Evolutionary conservation across 2,888 invertebrate genomes (phyloP).

Genomic region (Dryomyza anilis): DNA sequence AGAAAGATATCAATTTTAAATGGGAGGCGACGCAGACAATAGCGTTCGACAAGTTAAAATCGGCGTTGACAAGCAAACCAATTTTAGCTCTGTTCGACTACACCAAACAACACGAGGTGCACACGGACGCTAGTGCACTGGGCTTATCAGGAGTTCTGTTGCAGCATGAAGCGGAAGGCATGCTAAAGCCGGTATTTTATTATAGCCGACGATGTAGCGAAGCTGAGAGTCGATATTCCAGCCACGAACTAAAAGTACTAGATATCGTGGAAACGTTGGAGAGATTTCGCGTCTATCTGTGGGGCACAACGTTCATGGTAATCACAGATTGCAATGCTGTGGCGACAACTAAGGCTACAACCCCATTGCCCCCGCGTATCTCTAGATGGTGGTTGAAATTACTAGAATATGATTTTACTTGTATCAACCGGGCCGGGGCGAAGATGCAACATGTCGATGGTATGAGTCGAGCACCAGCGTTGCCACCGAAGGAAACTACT

Average conservation of each 20-base stretch:
- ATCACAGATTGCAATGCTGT: slow-evolving; percentile 26
- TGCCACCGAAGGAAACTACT: too few species aligned
- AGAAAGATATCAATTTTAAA: slow-evolving; percentile 25
- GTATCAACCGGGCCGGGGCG: slow-evolving; percentile 16
- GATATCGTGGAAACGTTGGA: slow-evolving; percentile 44
- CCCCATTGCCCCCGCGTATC: slow-evolving; percentile 17
- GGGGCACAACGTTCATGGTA: slow-evolving; percentile 26
- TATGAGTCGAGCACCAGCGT: too few species aligned
- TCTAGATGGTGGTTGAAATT: slow-evolving; percentile 19
- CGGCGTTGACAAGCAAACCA: slow-evolving; percentile 16
- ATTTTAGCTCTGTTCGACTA: slow-evolving; percentile 19
- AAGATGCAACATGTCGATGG: slow-evolving; percentile 27
- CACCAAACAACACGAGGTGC: slow-evolving; percentile 14
- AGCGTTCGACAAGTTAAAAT: slow-evolving; percentile 19
- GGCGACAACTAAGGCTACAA: slow-evolving; percentile 22
- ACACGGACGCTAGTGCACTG: slow-evolving; percentile 7
- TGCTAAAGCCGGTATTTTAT: not conserved
- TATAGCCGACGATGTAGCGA: slow-evolving; percentile 8
- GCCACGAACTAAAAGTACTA: slow-evolving; percentile 53
- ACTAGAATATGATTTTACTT: slow-evolving; percentile 29
- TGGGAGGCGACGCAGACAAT: slow-evolving; percentile 26
- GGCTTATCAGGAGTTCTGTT: not conserved
- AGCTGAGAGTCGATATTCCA: slow-evolving; percentile 40
- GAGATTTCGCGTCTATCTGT: slow-evolving; percentile 26
- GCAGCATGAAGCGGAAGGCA: not conserved